Evolutionary conservation across 2,888 invertebrate genomes (phyloP).

Genomic region (Callimorpha dominula): DNA sequence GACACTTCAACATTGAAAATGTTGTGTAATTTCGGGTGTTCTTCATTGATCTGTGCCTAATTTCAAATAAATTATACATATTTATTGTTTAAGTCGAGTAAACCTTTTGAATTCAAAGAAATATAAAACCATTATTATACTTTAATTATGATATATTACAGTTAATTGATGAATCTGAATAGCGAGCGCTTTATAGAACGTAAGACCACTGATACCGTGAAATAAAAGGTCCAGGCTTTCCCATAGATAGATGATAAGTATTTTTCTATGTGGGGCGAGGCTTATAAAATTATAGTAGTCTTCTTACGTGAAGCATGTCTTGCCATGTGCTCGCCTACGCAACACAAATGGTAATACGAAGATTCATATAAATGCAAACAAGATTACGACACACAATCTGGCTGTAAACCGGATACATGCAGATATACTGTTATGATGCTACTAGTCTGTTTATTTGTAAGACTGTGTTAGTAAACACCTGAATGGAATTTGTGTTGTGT

Average conservation of each 20-base stretch:
- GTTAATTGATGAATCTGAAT: background rate
- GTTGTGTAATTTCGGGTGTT: no score
- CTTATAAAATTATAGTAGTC: conserved; percentile 1
- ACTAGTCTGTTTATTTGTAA: conserved; percentile 7
- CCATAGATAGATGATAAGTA: background rate
- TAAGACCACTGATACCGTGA: background rate
- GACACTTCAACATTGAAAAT: no score
- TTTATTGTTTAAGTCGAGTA: no score
- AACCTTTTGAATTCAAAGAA: no score
- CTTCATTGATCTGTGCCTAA: no score
- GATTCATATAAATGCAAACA: conserved; percentile 58
- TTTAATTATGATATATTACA: background rate
- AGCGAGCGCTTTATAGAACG: background rate
- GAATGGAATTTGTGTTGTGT: background rate
- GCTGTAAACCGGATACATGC: conserved; percentile 53
- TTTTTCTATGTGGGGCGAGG: background rate
- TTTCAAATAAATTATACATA: no score
- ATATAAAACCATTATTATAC: no score
- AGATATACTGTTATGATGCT: conserved; percentile 37
- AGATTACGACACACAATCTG: conserved; percentile 54
- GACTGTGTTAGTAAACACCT: conserved; percentile 20
- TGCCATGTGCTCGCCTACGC: conserved; percentile 55
- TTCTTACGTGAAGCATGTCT: conserved; percentile 21
- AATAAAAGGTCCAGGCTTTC: background rate
- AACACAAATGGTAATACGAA: conserved; percentile 49